Evolutionary conservation across 1,140 invertebrate species (phyloP), one percentile per base, ranked within the genome.

Genomic region (Asbolus verrucosus): DNA sequence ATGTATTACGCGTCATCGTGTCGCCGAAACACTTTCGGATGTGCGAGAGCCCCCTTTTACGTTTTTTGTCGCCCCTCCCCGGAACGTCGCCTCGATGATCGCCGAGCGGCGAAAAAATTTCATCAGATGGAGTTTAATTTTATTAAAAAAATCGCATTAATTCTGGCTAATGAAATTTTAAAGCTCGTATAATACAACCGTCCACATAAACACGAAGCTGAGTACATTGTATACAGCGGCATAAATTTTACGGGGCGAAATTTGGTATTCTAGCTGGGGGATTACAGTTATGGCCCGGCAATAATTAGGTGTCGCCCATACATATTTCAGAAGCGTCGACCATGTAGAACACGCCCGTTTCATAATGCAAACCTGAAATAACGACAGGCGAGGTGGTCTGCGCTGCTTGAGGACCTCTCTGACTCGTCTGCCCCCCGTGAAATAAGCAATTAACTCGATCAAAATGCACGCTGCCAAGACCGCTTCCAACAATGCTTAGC

Each of bases 251-350:
- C 65, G 70, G 43, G 33, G 31, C 43, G 59, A 67, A 72, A 73
- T 73, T 73, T 68, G 67, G 67, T 73, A 73, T 73, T 68, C 71
- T 59, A 39, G 71, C 63, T 67, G 62, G 67, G 71, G 71, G 66
- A 70, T 70, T 70, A 65, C 46, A 59, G 62, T 70, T 73, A 71
- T 70, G 66, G 67, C 54, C 46, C 67, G 24, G 60, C 66, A 73
- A 73, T 73, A 73, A 73, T 73, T 73, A 73, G 71, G 67, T 73
- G 71, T 66, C 31, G 67, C 24, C 61, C 67, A 69, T 73, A 60
- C 71, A 73, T 69, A 73, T 73, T 69, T 73, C 27, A 73, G 41
- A 19, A 46, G 67, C 36, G 33, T 38, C 67, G 61, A 36, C 63
- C 67, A 50, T 38, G 33, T 9, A 46, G 36, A 67, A 72, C 43